Evolutionary conservation across 2,113 vertebrate genomes (phyloP).

Genomic region (Nesoenas mayeri): DNA sequence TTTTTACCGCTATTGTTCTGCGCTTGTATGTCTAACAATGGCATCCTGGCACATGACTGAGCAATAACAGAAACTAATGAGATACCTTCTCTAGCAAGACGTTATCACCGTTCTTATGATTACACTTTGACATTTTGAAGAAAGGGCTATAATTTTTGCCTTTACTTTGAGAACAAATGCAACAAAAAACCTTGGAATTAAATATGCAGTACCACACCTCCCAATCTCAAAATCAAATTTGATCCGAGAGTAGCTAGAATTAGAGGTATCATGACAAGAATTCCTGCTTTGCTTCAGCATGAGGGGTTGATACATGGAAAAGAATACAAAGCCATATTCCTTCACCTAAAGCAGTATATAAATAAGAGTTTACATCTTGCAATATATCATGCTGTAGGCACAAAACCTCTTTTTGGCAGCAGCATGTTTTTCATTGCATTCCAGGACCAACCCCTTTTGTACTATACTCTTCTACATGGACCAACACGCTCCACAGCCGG

Average conservation of each 20-base stretch:
- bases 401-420: neutral
- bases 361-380: neutral
- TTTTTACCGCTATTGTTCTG: neutral
- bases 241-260: neutral
- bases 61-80: neutral
- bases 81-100: neutral
- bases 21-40: neutral
- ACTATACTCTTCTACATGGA: fast-evolving
- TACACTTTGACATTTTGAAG: neutral
- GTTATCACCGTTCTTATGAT: neutral
- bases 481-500: neutral
- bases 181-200: neutral
- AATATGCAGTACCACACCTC: fast-evolving
- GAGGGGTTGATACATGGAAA: neutral
- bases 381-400: neutral
- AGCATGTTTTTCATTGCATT: neutral
- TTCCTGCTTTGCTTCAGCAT: neutral
- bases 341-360: neutral
- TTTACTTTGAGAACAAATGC: neutral
- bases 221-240: neutral
- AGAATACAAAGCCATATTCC: neutral
- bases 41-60: neutral
- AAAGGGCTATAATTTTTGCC: neutral
- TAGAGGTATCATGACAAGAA: neutral
- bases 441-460: neutral